Percentiles rank a stretch among this genome's conserved stretches.
Conservation (phyloP, 2,113 vertebrate species). For the Macroglossus sobrinus region DNA sequence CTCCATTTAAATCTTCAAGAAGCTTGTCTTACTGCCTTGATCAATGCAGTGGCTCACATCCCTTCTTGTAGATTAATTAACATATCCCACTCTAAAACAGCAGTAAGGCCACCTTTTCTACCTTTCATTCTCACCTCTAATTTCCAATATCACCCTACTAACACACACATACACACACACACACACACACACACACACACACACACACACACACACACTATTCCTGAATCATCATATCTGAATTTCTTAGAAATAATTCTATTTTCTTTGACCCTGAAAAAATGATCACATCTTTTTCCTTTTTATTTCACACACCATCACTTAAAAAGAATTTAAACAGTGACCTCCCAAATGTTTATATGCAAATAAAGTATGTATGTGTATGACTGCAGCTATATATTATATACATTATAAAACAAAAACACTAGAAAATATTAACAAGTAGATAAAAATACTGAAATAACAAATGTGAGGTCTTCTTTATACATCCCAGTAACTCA, state of each 20-base stretch:
- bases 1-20: background rate
- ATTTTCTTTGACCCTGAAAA: background rate
- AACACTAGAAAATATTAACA: background rate
- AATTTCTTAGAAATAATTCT: background rate
- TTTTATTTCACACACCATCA: background rate
- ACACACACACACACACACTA: background rate
- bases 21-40: no score
- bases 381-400: background rate
- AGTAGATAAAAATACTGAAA: background rate
- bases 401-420: slow-evolving; percentile 6
- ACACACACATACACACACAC: background rate
- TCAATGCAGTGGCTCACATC: background rate
- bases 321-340: background rate
- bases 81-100: background rate
- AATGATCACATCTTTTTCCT: background rate
- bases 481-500: background rate
- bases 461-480: background rate
- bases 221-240: background rate
- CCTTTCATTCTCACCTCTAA: background rate
- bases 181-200: background rate
- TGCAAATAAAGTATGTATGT: background rate
- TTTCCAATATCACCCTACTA: background rate
- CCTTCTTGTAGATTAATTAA: background rate
- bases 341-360: background rate
- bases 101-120: background rate